These are phyloP conservation scores for Polyodon spathula DNA, from an alignment of 2,113 vertebrate genomes.

Conservation along the genomic window DNA sequence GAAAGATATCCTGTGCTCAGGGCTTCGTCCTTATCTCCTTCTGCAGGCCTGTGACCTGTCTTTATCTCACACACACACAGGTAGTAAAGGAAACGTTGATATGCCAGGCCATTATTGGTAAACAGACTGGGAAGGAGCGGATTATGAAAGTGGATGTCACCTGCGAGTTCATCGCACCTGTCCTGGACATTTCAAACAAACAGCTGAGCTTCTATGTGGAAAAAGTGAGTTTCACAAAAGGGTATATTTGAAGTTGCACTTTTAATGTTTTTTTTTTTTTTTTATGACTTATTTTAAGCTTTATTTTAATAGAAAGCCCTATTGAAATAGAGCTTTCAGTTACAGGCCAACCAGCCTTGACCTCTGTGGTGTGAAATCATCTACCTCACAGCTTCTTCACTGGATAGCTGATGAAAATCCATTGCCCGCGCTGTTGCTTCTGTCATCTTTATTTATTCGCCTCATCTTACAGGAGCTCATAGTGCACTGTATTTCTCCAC, in stretches of 20 bases:
- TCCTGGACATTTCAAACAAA: conserved; percentile 58
- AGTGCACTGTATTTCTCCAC: neutral
- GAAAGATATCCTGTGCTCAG: no score
- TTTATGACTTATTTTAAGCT: no score
- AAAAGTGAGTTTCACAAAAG: conserved; percentile 63
- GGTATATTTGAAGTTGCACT: no score
- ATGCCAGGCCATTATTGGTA: conserved; percentile 57
- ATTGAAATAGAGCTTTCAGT: no score
- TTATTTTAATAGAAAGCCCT: no score
- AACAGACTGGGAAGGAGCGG: conserved; percentile 27
- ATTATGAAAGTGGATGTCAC: conserved; percentile 59
- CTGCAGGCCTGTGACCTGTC: neutral
- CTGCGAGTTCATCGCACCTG: conserved; percentile 66
- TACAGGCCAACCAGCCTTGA: no score
- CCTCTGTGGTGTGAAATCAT: no score
- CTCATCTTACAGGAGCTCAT: neutral
- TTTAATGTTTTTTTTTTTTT: no score
- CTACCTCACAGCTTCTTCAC: no score
- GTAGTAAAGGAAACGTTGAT: conserved; percentile 59
- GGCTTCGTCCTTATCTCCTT: conserved; percentile 6
- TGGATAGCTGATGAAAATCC: no score
- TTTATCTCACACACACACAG: conserved; percentile 35
- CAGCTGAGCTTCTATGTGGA: conserved; percentile 58
- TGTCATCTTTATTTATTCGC: neutral
- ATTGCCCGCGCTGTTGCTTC: neutral